phyloP scores from a whole-genome alignment of 2,113 vertebrate genomes.

The Myrmecobius fasciatus region DNA sequence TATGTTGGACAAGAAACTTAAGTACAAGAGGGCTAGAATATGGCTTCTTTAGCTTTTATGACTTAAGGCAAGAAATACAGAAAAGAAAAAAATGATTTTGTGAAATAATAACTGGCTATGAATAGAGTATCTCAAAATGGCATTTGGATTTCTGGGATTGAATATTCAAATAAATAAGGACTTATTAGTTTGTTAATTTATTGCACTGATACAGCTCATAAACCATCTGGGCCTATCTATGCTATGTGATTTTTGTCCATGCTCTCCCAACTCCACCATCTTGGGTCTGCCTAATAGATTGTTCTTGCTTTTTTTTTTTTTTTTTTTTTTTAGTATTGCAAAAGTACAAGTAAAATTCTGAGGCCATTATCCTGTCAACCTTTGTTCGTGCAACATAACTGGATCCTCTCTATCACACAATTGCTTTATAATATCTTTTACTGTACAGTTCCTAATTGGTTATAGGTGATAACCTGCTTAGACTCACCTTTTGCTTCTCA shows the following conservation, averaged over 20 bases:
- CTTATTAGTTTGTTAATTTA: background rate
- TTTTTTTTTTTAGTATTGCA: background rate
- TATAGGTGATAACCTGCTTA: background rate
- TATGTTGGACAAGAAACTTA: background rate
- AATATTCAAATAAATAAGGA: background rate
- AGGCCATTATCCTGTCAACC: background rate
- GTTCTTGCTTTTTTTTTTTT: background rate
- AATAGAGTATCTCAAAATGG: background rate
- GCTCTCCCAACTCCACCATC: background rate
- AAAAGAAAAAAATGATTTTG: background rate
- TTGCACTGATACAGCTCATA: background rate
- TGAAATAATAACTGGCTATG: background rate
- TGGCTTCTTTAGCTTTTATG: background rate
- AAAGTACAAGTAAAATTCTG: background rate
- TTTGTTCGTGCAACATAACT: background rate
- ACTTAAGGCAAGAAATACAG: background rate
- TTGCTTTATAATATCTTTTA: background rate
- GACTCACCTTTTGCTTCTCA: background rate
- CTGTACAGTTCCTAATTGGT: background rate
- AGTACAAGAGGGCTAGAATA: background rate
- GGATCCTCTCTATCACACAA: background rate
- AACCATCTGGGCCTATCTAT: background rate
- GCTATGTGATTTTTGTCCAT: background rate
- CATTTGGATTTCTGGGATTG: background rate
- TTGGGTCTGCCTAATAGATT: background rate